phyloP scores from a whole-genome alignment of 53 echinoderm and acorn worm genomes.

The Patiria pectinifera region DNA sequence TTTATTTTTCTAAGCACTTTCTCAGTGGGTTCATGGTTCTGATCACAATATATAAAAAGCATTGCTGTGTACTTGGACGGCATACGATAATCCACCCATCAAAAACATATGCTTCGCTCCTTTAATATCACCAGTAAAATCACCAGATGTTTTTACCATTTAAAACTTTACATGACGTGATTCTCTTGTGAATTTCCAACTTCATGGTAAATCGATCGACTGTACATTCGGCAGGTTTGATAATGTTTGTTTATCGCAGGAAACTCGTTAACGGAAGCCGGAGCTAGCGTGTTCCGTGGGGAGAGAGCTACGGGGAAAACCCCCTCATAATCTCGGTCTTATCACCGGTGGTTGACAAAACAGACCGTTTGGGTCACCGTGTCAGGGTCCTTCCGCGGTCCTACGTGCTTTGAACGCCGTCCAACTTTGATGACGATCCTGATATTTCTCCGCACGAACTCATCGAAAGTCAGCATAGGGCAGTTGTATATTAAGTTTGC shows the following conservation, averaged over 20 bases:
- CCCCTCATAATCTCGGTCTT: background rate
- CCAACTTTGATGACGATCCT: slow-evolving; percentile 9
- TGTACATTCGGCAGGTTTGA: background rate
- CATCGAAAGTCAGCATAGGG: background rate
- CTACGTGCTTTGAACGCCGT: slow-evolving; percentile 9
- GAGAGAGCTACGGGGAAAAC: background rate
- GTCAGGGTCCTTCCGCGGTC: background rate
- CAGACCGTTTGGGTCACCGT: background rate
- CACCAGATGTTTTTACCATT: background rate
- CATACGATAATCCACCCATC: no score
- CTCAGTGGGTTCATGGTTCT: no score
- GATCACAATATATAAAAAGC: no score
- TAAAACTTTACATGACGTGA: background rate
- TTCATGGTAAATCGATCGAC: background rate
- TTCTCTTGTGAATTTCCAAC: background rate
- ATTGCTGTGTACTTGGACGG: no score
- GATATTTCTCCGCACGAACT: background rate
- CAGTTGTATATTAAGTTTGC: background rate
- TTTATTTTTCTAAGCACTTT: no score
- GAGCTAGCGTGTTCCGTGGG: background rate
- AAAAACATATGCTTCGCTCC: background rate
- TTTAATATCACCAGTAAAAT: background rate
- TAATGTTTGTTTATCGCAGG: background rate
- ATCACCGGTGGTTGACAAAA: slow-evolving; percentile 13
- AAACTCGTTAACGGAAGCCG: background rate